Evolutionary conservation across 2,888 invertebrate species (phyloP).

Genomic region (Diarsia brunnea): DNA sequence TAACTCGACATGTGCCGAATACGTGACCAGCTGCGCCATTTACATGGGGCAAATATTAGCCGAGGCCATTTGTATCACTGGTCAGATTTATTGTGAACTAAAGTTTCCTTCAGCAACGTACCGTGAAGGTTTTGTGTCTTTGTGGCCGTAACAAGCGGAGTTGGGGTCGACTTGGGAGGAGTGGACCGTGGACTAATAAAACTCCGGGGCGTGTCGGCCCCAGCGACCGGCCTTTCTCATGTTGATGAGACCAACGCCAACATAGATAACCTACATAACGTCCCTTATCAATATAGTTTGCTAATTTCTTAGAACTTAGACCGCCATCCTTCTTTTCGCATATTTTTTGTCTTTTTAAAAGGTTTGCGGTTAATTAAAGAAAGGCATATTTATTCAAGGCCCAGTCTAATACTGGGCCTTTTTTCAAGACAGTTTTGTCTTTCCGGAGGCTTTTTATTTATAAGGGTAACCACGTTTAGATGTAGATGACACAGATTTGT

Average conservation of each 20-base stretch:
- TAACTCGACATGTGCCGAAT: conserved; percentile 57
- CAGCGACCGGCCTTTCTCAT: conserved; percentile 81
- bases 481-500: conserved; percentile 47
- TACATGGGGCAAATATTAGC: conserved; percentile 62
- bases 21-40: conserved; percentile 66
- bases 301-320: conserved; percentile 34
- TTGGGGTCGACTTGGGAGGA: conserved; percentile 69
- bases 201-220: conserved; percentile 80
- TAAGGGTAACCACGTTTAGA: conserved; percentile 36
- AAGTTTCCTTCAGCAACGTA: conserved; percentile 66
- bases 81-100: conserved; percentile 69
- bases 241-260: conserved; percentile 79
- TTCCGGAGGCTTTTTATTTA: conserved; percentile 25
- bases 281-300: conserved; percentile 49
- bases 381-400: conserved; percentile 6
- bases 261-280: conserved; percentile 55
- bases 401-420: conserved; percentile 15
- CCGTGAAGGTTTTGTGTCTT: conserved; percentile 72
- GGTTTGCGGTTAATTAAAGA: conserved; percentile 47
- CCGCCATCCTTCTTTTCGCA: background rate
- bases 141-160: conserved; percentile 70
- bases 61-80: conserved; percentile 64
- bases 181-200: conserved; percentile 81
- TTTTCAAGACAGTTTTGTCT: conserved; percentile 15
- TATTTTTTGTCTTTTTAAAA: conserved; percentile 13